A percentile compares a stretch with the other conserved stretches of the same genome.
These are phyloP conservation scores for Ictidomys tridecemlineatus DNA, from an alignment of 2,113 vertebrate species.

Conservation along the genomic window DNA sequence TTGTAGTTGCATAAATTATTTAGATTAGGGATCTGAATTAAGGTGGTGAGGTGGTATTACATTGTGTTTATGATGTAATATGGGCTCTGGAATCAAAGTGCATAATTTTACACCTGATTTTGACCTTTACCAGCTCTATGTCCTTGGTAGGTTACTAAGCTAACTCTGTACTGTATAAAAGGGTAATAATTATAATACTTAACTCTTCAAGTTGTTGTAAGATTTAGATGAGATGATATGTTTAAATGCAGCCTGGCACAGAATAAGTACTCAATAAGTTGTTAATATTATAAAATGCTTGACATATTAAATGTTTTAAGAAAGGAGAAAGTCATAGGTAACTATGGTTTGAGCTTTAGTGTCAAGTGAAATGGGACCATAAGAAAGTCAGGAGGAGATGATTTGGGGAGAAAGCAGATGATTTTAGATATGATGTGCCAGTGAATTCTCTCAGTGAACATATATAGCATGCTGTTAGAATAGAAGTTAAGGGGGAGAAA, in stretches of 20 bases:
- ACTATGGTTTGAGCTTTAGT: conserved; percentile 28
- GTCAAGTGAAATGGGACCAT: not conserved
- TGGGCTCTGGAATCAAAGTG: not conserved
- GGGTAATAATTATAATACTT: not conserved
- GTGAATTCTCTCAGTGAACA: not conserved
- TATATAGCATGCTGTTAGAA: not conserved
- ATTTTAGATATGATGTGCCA: not conserved
- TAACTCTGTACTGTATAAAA: not conserved
- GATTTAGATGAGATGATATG: not conserved
- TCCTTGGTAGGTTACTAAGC: not conserved
- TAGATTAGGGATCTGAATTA: not conserved
- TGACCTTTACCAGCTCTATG: not conserved
- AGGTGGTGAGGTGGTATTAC: not conserved
- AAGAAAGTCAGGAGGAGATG: conserved; percentile 16
- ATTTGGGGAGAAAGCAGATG: not conserved
- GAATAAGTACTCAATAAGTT: not conserved
- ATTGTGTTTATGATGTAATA: not conserved
- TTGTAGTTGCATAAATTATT: not conserved
- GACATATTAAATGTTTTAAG: conserved; percentile 5
- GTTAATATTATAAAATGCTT: conserved; percentile 6
- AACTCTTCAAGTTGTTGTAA: not conserved
- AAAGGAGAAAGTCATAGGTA: not conserved
- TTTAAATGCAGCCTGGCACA: not conserved
- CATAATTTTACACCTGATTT: not conserved
- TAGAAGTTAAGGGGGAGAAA: not conserved